phyloP scores from a whole-genome alignment of 2,797 vertebrate species.

The Macropodus opercularis region DNA sequence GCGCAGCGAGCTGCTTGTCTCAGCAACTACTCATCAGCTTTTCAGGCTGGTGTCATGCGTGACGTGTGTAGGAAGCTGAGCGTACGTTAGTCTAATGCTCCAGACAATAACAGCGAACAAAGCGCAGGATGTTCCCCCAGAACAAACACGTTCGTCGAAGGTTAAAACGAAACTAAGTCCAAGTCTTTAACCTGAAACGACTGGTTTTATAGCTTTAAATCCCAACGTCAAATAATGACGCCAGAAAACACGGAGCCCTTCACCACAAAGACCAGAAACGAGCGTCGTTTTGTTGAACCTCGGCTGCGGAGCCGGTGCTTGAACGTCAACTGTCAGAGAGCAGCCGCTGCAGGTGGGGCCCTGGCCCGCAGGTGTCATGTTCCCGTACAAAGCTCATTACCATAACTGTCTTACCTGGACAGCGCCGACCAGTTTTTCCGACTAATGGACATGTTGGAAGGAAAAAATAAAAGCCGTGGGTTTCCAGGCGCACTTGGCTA shows the following conservation, averaged over 20 bases:
- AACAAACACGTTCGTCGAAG: neutral
- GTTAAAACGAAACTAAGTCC: neutral
- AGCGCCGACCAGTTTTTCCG: conserved; percentile 92
- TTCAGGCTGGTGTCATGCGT: neutral
- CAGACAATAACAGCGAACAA: neutral
- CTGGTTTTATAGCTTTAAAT: neutral
- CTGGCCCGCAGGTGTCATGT: conserved; percentile 3
- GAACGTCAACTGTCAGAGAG: neutral
- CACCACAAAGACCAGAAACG: too few relatives aligned
- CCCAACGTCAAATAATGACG: neutral
- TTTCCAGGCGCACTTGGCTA: conserved; percentile 14
- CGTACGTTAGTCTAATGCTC: neutral
- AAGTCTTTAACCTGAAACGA: neutral
- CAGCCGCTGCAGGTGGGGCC: neutral
- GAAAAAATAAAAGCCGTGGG: neutral
- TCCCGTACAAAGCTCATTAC: neutral
- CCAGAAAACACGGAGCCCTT: neutral
- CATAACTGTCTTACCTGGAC: conserved; percentile 86
- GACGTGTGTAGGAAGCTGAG: neutral
- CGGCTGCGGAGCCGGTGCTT: too few relatives aligned
- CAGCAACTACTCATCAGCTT: neutral
- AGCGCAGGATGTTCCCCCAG: too few relatives aligned
- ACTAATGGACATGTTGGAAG: conserved; percentile 82
- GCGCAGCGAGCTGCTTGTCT: conserved; percentile 15
- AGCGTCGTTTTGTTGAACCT: too few relatives aligned